These are phyloP conservation scores for Pseudeuparius sepicola DNA, from an alignment of 2,888 invertebrate genomes.

Conservation along the genomic window DNA sequence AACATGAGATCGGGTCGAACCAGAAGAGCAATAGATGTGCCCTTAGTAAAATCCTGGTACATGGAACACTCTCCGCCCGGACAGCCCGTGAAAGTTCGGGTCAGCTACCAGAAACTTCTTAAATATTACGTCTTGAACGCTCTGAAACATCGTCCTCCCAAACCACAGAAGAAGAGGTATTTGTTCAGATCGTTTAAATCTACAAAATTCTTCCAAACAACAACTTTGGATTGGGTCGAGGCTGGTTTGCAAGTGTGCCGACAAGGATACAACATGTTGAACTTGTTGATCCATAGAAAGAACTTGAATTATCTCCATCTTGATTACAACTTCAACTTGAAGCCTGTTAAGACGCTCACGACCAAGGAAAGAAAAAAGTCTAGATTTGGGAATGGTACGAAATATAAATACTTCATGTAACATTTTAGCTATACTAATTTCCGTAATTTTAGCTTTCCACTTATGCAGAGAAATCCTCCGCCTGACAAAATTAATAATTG, in stretches of 20 bases:
- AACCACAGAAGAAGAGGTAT: slow-evolving; percentile 97
- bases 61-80: slow-evolving; percentile 90
- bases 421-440: slow-evolving; percentile 5
- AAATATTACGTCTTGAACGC: slow-evolving; percentile 99
- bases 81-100: slow-evolving; percentile 97
- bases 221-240: slow-evolving; percentile 99
- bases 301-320: slow-evolving; percentile 98
- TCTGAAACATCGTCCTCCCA: slow-evolving; percentile 92
- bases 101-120: slow-evolving; percentile 96
- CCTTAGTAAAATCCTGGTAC: slow-evolving; percentile 96
- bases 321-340: slow-evolving; percentile 99
- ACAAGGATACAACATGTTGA: slow-evolving; percentile 99
- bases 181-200: slow-evolving; percentile 98
- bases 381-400: slow-evolving; percentile 81
- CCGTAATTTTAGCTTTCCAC: slow-evolving; percentile 73
- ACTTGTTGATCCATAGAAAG: slow-evolving; percentile 96
- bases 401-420: slow-evolving; percentile 11
- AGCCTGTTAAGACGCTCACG: slow-evolving; percentile 97
- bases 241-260: slow-evolving; percentile 96
- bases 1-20: slow-evolving; percentile 89
- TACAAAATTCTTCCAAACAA: slow-evolving; percentile 99
- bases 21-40: slow-evolving; percentile 92
- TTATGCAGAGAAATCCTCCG: slow-evolving; percentile 97
- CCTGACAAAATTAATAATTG: slow-evolving; percentile 96
- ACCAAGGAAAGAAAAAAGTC: slow-evolving; percentile 99